These are phyloP conservation scores for Vulpes lagopus DNA, from an alignment of 2,113 vertebrate genomes.

Conservation along the genomic window DNA sequence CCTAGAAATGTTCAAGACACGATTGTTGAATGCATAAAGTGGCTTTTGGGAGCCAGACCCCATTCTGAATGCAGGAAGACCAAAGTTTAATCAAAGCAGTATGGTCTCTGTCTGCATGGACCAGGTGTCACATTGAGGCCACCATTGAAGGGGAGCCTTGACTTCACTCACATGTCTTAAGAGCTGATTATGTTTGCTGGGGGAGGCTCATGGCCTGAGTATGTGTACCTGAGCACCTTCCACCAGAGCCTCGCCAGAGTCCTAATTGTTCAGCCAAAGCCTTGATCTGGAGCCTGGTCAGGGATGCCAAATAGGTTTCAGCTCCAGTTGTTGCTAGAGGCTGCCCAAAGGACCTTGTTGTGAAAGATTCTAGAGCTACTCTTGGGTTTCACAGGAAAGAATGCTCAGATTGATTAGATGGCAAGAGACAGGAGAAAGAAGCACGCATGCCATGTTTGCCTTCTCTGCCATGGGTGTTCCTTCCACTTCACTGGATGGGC, in stretches of 20 bases:
- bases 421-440: neutral
- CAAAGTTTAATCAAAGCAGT: fast-evolving
- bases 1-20: neutral
- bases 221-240: too few species aligned
- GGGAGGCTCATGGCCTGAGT: neutral
- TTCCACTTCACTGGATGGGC: neutral
- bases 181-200: neutral
- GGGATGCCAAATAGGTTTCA: too few species aligned
- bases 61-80: neutral
- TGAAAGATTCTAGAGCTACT: neutral
- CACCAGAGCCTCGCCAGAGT: too few species aligned
- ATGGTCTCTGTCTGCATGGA: neutral
- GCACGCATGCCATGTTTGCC: neutral
- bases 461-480: fast-evolving
- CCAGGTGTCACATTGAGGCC: too few species aligned
- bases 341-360: neutral
- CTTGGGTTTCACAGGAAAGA: neutral
- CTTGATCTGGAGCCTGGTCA: too few species aligned
- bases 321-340: too few species aligned
- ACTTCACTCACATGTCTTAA: fast-evolving
- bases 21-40: neutral
- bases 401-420: neutral
- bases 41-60: neutral
- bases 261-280: too few species aligned
- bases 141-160: neutral